phyloP scores from a whole-genome alignment of 2,113 vertebrate genomes.

The Mustelus asterias region DNA sequence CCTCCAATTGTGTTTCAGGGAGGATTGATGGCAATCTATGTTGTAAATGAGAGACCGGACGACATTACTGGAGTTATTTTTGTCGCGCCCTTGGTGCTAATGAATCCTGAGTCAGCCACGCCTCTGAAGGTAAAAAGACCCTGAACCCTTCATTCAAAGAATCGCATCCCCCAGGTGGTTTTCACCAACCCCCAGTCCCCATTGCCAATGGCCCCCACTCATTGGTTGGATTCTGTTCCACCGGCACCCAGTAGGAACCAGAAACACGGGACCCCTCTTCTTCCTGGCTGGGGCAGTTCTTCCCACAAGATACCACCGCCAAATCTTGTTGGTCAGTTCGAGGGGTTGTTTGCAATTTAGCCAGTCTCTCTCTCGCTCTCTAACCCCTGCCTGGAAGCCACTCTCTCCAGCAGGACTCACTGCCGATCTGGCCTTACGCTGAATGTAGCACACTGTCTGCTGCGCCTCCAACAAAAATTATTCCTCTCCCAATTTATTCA shows the following conservation, averaged over 20 bases:
- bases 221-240: background rate
- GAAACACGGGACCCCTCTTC: background rate
- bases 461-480: too few relatives aligned
- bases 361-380: too few relatives aligned
- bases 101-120: slow-evolving; percentile 83
- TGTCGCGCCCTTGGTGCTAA: slow-evolving; percentile 80
- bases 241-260: background rate
- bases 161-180: background rate
- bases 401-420: too few relatives aligned
- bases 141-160: background rate
- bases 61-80: slow-evolving; percentile 81
- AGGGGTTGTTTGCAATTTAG: background rate
- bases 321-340: background rate
- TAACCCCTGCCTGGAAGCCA: too few relatives aligned
- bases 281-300: background rate
- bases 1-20: slow-evolving; percentile 60
- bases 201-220: background rate
- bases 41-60: slow-evolving; percentile 69
- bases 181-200: background rate
- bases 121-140: slow-evolving; percentile 77
- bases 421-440: too few relatives aligned
- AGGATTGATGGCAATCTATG: slow-evolving; percentile 84
- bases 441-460: too few relatives aligned
- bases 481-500: too few relatives aligned
- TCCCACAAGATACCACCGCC: background rate